A percentile compares a stretch with the other conserved stretches of the same genome.
These are phyloP conservation scores for Euzetes globulus DNA, from an alignment of 2,888 invertebrate species.

Conservation along the genomic window DNA sequence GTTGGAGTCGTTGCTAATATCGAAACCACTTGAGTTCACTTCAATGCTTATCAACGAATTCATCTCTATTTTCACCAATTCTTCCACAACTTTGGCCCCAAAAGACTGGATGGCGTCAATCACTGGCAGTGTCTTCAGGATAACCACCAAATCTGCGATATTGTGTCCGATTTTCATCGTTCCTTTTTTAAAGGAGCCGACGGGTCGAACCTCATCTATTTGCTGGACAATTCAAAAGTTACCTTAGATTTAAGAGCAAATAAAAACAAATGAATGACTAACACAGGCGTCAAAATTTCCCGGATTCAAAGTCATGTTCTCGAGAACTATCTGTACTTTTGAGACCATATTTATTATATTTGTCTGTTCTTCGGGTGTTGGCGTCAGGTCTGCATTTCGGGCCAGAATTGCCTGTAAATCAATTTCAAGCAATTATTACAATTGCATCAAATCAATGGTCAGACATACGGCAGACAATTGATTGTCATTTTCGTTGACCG, in stretches of 20 bases:
- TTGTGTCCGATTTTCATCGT: constrained; percentile 94
- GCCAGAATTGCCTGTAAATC: constrained; percentile 13
- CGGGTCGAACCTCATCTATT: constrained; percentile 88
- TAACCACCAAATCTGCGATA: constrained; percentile 91
- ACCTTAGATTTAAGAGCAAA: neutral
- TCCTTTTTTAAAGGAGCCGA: constrained; percentile 95
- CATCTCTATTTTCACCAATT: constrained; percentile 60
- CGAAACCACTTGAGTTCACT: constrained; percentile 59
- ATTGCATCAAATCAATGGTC: neutral
- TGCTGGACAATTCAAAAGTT: constrained; percentile 53
- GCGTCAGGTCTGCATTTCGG: constrained; percentile 82
- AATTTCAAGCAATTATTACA: neutral
- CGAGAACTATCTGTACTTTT: constrained; percentile 87
- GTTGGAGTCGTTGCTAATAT: constrained; percentile 61
- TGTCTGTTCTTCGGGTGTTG: constrained; percentile 80
- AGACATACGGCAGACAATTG: constrained; percentile 11
- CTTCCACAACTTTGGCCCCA: constrained; percentile 75
- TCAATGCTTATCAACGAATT: constrained; percentile 44
- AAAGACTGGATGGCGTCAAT: constrained; percentile 89
- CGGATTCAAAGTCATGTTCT: constrained; percentile 87
- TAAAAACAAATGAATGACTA: constrained; percentile 28
- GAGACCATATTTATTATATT: constrained; percentile 86
- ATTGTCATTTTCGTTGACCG: constrained; percentile 25
- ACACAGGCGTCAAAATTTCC: constrained; percentile 83
- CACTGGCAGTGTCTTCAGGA: constrained; percentile 90